A percentile compares a stretch with the other conserved stretches of the same genome.
Evolutionary conservation across 2,113 vertebrate genomes (phyloP).

Genomic region (Prunella fulvescens): DNA sequence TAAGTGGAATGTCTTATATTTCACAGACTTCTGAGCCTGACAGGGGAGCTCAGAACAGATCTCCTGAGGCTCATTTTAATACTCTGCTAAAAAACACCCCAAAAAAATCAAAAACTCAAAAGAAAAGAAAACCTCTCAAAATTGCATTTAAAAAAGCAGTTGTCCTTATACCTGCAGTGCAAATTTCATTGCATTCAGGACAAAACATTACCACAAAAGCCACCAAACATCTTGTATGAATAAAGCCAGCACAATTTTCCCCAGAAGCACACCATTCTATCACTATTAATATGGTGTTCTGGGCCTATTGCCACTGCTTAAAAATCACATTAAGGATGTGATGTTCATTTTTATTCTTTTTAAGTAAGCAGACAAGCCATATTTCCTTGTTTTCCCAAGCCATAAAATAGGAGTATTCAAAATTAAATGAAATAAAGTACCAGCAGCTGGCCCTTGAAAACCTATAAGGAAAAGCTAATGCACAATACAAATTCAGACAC

Average conservation of each 20-base stretch:
- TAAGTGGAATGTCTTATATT: neutral
- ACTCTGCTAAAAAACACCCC: neutral
- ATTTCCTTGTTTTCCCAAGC: constrained; percentile 17
- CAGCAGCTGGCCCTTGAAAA: neutral
- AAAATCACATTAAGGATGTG: neutral
- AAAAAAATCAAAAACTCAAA: neutral
- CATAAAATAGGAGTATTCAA: constrained; percentile 1
- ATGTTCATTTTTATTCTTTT: constrained; percentile 17
- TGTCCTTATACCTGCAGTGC: neutral
- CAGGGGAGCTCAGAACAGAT: neutral
- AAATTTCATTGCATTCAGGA: neutral
- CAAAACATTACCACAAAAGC: neutral
- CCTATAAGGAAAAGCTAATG: neutral
- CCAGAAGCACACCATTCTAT: neutral
- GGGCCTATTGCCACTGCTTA: neutral
- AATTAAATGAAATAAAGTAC: constrained; percentile 43
- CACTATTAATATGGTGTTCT: neutral
- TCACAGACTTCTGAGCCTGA: neutral
- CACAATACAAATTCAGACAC: constrained; percentile 10
- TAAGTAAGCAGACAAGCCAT: constrained; percentile 7
- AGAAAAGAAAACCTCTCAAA: neutral
- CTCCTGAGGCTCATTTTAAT: neutral
- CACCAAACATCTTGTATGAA: neutral
- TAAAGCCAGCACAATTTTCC: neutral
- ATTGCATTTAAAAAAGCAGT: neutral